phyloP scores from a whole-genome alignment of 1,140 invertebrate species.

The Brachionus plicatilis region DNA sequence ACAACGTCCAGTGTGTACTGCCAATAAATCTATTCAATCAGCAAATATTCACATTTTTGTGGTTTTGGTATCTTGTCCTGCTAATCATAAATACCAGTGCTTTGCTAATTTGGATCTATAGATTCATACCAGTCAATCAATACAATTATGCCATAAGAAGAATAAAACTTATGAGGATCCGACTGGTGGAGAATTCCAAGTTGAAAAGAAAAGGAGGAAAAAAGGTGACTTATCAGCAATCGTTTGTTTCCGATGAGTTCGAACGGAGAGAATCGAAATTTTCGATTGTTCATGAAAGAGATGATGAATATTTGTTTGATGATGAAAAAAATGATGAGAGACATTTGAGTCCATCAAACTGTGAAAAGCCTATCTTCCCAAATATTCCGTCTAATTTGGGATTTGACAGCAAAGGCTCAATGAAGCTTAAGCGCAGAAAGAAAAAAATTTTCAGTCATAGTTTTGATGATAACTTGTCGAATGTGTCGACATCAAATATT shows the following conservation, averaged over 20 bases:
- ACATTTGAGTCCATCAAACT: neutral
- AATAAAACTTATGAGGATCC: conserved; percentile 16
- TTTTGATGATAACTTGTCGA: neutral
- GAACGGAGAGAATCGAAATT: neutral
- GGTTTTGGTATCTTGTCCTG: conserved; percentile 54
- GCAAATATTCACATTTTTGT: conserved; percentile 53
- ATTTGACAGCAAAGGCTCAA: neutral
- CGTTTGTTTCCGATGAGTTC: neutral
- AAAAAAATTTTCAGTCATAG: neutral
- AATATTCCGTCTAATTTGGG: neutral
- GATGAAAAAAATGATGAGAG: neutral
- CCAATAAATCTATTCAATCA: conserved; percentile 56
- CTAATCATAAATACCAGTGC: conserved; percentile 43
- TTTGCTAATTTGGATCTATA: conserved; percentile 30
- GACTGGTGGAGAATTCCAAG: conserved; percentile 10
- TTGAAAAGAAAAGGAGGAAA: neutral
- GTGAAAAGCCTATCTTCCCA: neutral
- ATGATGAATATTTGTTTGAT: neutral
- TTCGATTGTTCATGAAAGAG: neutral
- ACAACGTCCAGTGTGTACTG: conserved; percentile 54
- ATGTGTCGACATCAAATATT: neutral
- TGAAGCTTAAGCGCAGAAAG: neutral
- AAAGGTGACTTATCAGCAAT: neutral
- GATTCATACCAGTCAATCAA: conserved; percentile 38
- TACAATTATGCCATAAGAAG: conserved; percentile 36